Evolutionary conservation across 2,113 vertebrate genomes (phyloP).

Genomic region (Telmatochromis bifrenatus): DNA sequence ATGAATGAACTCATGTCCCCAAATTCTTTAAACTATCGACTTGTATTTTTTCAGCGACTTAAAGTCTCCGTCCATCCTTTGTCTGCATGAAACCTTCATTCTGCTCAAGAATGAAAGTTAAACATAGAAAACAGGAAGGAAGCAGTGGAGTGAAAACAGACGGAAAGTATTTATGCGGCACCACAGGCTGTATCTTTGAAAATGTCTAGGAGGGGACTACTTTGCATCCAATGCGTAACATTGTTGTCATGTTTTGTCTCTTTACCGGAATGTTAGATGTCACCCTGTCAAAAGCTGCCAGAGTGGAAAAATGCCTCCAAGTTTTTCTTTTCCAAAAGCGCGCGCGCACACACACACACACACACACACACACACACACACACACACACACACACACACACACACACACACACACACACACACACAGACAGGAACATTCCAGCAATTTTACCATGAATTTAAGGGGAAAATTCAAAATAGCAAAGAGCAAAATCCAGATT

Average conservation of each 20-base stretch:
- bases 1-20: neutral
- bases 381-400: neutral
- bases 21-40: neutral
- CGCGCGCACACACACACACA: neutral
- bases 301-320: neutral
- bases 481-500: too few species aligned
- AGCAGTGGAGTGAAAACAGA: neutral
- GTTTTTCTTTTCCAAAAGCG: neutral
- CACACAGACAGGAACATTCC: too few species aligned
- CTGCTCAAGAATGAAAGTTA: neutral
- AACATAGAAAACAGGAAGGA: neutral
- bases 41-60: neutral
- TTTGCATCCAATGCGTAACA: slow-evolving; percentile 10
- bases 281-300: slow-evolving; percentile 1
- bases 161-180: neutral
- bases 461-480: too few species aligned
- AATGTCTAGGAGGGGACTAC: neutral
- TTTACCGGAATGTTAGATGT: neutral
- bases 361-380: neutral
- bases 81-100: neutral
- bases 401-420: neutral
- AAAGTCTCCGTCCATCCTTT: neutral
- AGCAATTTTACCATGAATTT: too few species aligned
- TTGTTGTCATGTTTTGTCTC: slow-evolving; percentile 27
- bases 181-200: neutral